Percentiles rank a stretch among this genome's conserved stretches.
phyloP scores from a whole-genome alignment of 2,113 vertebrate species.

The Poeciliopsis prolifica region DNA sequence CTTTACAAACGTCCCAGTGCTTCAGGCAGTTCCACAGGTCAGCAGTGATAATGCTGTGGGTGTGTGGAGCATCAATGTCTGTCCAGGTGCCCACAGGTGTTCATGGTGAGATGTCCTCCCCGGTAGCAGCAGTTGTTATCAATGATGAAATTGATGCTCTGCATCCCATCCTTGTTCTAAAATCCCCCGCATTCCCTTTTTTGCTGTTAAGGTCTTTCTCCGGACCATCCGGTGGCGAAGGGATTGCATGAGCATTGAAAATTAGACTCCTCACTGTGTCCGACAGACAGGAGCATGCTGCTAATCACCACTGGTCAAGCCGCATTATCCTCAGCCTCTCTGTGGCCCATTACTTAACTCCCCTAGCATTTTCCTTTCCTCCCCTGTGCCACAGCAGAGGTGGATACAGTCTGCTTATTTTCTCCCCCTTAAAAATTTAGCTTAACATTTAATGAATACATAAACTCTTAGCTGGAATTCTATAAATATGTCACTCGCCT shows the following conservation, averaged over 20 bases:
- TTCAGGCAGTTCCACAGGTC: no score
- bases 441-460: slow-evolving; percentile 53
- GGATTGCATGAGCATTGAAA: slow-evolving; percentile 11
- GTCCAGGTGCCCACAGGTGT: background rate
- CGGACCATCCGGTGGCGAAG: background rate
- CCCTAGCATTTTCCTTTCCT: slow-evolving; percentile 14
- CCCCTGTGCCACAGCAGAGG: slow-evolving; percentile 38
- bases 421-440: slow-evolving; percentile 27
- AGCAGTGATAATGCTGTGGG: background rate
- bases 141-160: background rate
- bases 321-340: slow-evolving; percentile 14
- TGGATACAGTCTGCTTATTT: slow-evolving; percentile 43
- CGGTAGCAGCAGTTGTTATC: background rate
- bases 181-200: no score
- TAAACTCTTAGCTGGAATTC: slow-evolving; percentile 54
- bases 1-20: background rate
- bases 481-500: slow-evolving; percentile 56
- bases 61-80: background rate
- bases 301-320: slow-evolving; percentile 31
- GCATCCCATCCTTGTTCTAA: background rate
- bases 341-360: slow-evolving; percentile 10
- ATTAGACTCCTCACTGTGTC: slow-evolving; percentile 3
- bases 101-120: background rate
- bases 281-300: slow-evolving; percentile 7
- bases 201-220: background rate